Evolutionary conservation across 2,888 invertebrate species (phyloP), one percentile per base, ranked within the genome.

Genomic region (Syrphus vitripennis): DNA sequence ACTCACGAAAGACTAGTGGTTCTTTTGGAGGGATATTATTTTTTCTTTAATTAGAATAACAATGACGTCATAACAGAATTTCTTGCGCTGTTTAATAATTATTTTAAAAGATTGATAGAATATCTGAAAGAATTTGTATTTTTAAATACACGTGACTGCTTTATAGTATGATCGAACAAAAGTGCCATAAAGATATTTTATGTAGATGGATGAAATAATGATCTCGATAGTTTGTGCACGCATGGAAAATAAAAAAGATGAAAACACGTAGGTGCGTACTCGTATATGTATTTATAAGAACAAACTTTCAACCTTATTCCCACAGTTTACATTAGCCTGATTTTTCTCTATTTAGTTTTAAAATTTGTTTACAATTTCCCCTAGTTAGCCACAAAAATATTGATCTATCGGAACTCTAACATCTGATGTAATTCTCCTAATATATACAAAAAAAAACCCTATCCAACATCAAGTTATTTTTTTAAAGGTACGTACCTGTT

Each of bases 401-500:
- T 6, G n/a, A 59, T 21, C 75, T 67, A 50, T 10, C 4, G 10
- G 24, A 67, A 63, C 10, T 5, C 14, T 24, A 53, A 48, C 12
- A 67, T 24, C 50, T 21, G 14, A 4, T 37, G 37, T 26, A n/a
- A 12, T 3, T 37, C 21, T 69, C 34, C 57, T 42, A 10, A 26
- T 61, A 40, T 0, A 26, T 61, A 40, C 0, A 34, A 29, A 9
- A 12, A 21, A 53, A 74, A 57, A 19, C 53, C 61, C 72, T 74
- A 31, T 26, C 2, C 14, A 74, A 26, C 6, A n/a, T 24, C n/a
- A 69, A 40, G 6, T 26, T 26, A 19, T 16, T 14, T 26, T 61
- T 12, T n/a, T 40, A 67, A 42, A 24, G 26, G 87, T 89, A 92
- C 92, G 90, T 96, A 98, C 98, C 96, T 97, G 97, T 94, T 97